phyloP scores from a whole-genome alignment of 2,888 invertebrate genomes.

The Cerastis leucographa region DNA sequence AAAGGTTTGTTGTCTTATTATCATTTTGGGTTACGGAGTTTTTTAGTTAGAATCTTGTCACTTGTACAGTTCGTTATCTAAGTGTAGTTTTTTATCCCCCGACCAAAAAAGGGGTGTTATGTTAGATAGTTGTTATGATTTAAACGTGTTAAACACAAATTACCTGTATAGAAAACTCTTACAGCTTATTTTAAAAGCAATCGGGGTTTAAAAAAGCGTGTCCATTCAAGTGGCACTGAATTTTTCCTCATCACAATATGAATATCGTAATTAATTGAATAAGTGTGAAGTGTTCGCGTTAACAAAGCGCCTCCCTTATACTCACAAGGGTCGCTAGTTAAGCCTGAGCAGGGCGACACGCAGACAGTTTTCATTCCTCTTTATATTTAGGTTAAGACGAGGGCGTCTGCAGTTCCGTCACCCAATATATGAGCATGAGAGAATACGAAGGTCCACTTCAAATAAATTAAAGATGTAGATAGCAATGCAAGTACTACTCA shows the following conservation, averaged over 20 bases:
- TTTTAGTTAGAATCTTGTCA: background rate
- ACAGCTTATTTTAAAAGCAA: background rate
- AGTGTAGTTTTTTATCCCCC: background rate
- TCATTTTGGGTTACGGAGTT: background rate
- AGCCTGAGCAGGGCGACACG: conserved; percentile 10
- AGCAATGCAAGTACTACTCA: background rate
- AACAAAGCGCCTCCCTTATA: conserved; percentile 1
- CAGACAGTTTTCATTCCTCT: conserved; percentile 48
- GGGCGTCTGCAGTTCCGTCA: conserved; percentile 27
- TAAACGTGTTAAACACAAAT: background rate
- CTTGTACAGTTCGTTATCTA: too few relatives aligned
- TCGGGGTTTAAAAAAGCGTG: too few relatives aligned
- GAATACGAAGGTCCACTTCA: background rate
- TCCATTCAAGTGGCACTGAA: too few relatives aligned
- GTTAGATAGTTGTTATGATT: background rate
- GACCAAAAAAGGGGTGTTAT: too few relatives aligned
- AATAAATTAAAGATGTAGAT: background rate
- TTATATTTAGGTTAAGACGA: conserved; percentile 53
- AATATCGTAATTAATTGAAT: conserved; percentile 12
- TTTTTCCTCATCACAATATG: background rate
- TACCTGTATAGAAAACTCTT: background rate
- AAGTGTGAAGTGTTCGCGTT: background rate
- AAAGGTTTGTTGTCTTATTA: background rate
- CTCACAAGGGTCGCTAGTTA: conserved; percentile 23
- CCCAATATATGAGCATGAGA: background rate